Conservation (phyloP, 2,888 invertebrate genomes). For the Lasioglossum lativentre region DNA sequence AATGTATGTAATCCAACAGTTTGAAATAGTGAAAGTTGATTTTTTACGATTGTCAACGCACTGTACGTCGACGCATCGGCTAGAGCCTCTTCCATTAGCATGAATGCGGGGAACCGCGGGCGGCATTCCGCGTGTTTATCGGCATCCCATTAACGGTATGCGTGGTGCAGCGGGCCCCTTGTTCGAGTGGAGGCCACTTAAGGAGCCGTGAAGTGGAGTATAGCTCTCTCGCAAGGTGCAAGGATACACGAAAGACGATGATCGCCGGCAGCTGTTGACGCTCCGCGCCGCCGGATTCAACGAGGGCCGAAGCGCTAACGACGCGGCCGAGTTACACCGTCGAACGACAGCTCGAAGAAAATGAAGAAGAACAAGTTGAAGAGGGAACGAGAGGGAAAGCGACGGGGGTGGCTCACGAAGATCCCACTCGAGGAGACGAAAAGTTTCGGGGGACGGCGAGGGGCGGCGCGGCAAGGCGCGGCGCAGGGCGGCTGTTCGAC, state of each 20-base stretch:
- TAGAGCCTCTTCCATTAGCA: slow-evolving; percentile 24
- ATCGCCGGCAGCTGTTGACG: slow-evolving; percentile 70
- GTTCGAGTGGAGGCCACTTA: slow-evolving; percentile 59
- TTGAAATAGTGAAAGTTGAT: not conserved
- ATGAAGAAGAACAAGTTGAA: not conserved
- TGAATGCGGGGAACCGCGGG: slow-evolving; percentile 32
- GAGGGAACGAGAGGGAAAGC: not conserved
- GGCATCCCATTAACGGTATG: slow-evolving; percentile 44
- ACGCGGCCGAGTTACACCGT: slow-evolving; percentile 47
- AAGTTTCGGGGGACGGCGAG: slow-evolving; percentile 61
- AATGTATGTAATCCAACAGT: too few relatives aligned
- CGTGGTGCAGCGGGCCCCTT: slow-evolving; percentile 14
- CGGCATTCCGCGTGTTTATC: slow-evolving; percentile 47
- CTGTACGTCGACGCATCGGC: not conserved
- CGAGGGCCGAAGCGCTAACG: slow-evolving; percentile 60
- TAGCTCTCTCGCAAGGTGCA: slow-evolving; percentile 58
- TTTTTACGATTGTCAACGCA: not conserved
- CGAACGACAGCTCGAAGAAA: slow-evolving; percentile 9
- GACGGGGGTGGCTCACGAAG: slow-evolving; percentile 10
- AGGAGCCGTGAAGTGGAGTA: slow-evolving; percentile 50
- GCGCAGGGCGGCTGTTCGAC: slow-evolving; percentile 36
- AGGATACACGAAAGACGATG: slow-evolving; percentile 63
- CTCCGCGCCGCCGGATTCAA: slow-evolving; percentile 49
- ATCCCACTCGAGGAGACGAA: slow-evolving; percentile 53
- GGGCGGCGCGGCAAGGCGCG: not conserved